Percentiles rank a stretch among this genome's conserved stretches.
Evolutionary conservation across 2,797 vertebrate genomes (phyloP).

Genomic region (Ptychadena robeensis): DNA sequence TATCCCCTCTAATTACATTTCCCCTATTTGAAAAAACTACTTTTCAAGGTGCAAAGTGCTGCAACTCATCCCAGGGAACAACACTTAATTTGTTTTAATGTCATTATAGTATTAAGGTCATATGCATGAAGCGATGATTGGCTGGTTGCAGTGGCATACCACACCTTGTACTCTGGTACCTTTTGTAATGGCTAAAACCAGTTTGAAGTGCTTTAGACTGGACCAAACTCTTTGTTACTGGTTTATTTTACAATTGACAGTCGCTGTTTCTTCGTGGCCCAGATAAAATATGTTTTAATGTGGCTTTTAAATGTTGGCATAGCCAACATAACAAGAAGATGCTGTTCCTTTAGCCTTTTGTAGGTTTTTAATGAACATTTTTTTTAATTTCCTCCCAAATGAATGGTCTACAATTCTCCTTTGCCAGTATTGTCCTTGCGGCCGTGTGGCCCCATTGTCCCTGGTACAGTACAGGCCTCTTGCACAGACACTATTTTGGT

Average conservation of each 20-base stretch:
- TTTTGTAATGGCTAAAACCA: no score
- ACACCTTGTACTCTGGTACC: no score
- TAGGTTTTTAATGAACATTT: constrained; percentile 77
- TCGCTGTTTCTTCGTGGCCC: constrained; percentile 16
- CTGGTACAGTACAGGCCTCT: constrained; percentile 71
- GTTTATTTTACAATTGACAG: neutral
- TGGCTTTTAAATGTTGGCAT: neutral
- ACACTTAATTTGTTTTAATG: no score
- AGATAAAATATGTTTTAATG: neutral
- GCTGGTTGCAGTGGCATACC: no score
- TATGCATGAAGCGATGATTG: no score
- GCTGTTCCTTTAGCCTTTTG: constrained; percentile 70
- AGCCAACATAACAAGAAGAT: neutral
- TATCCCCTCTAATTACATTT: no score
- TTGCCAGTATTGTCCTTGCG: constrained; percentile 64
- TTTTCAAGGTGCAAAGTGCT: no score
- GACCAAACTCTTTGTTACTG: neutral
- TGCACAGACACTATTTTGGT: constrained; percentile 67
- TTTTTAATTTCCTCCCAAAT: constrained; percentile 72
- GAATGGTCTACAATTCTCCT: constrained; percentile 62
- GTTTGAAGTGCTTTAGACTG: neutral
- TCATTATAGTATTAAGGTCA: no score
- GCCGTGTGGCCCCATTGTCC: constrained; percentile 63
- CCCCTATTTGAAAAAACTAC: no score
- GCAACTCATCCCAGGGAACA: no score